Percentiles rank a stretch among this genome's conserved stretches.
Conservation (phyloP, 2,888 invertebrate species). For the Abrostola tripartita region DNA sequence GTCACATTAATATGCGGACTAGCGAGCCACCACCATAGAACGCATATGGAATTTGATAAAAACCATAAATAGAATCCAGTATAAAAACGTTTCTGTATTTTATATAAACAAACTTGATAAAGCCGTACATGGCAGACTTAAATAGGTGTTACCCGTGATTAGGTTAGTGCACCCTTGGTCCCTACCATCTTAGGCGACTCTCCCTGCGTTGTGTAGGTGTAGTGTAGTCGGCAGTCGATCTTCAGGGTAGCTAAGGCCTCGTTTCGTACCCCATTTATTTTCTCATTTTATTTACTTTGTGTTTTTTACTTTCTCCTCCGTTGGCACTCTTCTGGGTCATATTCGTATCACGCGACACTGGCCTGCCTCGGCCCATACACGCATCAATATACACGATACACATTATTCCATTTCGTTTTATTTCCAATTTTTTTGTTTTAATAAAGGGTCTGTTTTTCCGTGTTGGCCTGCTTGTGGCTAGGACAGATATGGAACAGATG, state of each 20-base stretch:
- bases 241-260: conserved; percentile 78
- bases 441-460: conserved; percentile 73
- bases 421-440: conserved; percentile 65
- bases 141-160: conserved; percentile 62
- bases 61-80: conserved; percentile 55
- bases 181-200: conserved; percentile 69
- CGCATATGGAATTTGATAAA: conserved; percentile 75
- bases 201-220: conserved; percentile 80
- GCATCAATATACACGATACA: conserved; percentile 80
- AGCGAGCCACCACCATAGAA: conserved; percentile 79
- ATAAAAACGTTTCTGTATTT: conserved; percentile 54
- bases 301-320: conserved; percentile 56
- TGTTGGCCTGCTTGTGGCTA: conserved; percentile 79
- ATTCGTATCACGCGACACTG: conserved; percentile 83
- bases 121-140: conserved; percentile 62
- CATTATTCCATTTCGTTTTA: conserved; percentile 64
- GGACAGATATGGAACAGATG: conserved; percentile 76
- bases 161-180: conserved; percentile 67
- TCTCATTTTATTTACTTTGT: conserved; percentile 61
- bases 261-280: conserved; percentile 67
- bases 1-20: conserved; percentile 64
- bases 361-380: conserved; percentile 72
- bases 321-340: conserved; percentile 80
- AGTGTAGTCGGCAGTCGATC: conserved; percentile 70
- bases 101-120: conserved; percentile 57